These are phyloP conservation scores for Aphidius gifuensis DNA, from an alignment of 1,140 invertebrate genomes.

Conservation along the genomic window DNA sequence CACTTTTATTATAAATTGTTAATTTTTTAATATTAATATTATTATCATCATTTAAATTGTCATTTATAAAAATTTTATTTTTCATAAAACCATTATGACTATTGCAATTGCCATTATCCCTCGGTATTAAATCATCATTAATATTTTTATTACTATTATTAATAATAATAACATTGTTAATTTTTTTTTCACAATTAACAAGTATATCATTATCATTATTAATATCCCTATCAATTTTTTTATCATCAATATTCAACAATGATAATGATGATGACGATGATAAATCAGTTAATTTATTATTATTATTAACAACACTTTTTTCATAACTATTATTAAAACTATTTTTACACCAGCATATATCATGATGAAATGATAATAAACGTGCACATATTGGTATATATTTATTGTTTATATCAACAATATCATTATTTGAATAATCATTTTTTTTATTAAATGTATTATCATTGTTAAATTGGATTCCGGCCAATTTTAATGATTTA, in stretches of 20 bases:
- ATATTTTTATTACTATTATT: conserved; percentile 23
- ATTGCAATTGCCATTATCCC: conserved; percentile 21
- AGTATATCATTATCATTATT: background rate
- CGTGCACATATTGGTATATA: conserved; percentile 49
- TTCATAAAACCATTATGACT: conserved; percentile 21
- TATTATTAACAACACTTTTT: background rate
- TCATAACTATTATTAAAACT: background rate
- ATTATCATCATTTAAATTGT: conserved; percentile 15
- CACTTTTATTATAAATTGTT: conserved; percentile 8
- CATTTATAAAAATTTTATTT: conserved; percentile 10
- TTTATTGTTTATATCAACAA: conserved; percentile 12
- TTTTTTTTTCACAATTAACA: conserved; percentile 10
- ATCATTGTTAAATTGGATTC: conserved; percentile 7
- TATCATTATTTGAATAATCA: conserved; percentile 8
- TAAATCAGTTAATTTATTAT: conserved; percentile 4
- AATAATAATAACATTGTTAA: conserved; percentile 17
- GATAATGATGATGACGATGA: too few relatives aligned
- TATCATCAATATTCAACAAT: too few relatives aligned
- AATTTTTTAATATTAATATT: conserved; percentile 13
- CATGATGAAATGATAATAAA: conserved; percentile 54
- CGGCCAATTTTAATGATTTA: conserved; percentile 3
- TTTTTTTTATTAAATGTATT: conserved; percentile 1
- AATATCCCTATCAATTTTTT: background rate
- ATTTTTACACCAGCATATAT: conserved; percentile 56
- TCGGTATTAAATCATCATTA: conserved; percentile 4